These are phyloP conservation scores for Probaryconus sp. DNA, from an alignment of 1,140 invertebrate species.

Conservation along the genomic window DNA sequence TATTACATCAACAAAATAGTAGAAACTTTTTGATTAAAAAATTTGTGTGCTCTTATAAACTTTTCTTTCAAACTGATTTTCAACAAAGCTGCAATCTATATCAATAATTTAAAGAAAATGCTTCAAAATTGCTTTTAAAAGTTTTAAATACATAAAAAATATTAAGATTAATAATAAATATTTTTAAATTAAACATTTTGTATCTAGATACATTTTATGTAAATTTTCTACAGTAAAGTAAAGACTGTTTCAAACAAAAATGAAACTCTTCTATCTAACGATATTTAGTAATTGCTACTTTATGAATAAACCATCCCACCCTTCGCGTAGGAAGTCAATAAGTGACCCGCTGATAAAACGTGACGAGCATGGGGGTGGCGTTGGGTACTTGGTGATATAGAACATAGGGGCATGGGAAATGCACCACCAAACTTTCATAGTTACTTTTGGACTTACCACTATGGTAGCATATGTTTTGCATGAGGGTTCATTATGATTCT, in stretches of 20 bases:
- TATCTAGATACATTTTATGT: no score
- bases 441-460: slow-evolving; percentile 27
- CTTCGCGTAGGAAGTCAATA: slow-evolving; percentile 44
- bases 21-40: no score
- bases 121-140: no score
- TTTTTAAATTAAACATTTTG: no score
- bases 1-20: no score
- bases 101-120: no score
- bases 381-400: slow-evolving; percentile 26
- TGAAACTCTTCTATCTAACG: neutral
- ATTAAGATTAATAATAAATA: no score
- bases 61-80: no score
- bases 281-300: slow-evolving; percentile 21
- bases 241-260: slow-evolving; percentile 7
- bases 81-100: no score
- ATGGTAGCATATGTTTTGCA: slow-evolving; percentile 54
- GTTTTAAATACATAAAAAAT: no score
- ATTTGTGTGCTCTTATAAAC: no score
- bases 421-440: slow-evolving; percentile 41
- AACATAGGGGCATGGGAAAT: slow-evolving; percentile 59
- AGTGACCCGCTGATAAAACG: slow-evolving; percentile 56
- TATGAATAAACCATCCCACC: slow-evolving; percentile 23
- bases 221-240: no score
- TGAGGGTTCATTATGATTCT: slow-evolving; percentile 61
- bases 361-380: slow-evolving; percentile 54